Conservation (phyloP, 2,888 invertebrate species). For the Temnothorax rugatulus region DNA sequence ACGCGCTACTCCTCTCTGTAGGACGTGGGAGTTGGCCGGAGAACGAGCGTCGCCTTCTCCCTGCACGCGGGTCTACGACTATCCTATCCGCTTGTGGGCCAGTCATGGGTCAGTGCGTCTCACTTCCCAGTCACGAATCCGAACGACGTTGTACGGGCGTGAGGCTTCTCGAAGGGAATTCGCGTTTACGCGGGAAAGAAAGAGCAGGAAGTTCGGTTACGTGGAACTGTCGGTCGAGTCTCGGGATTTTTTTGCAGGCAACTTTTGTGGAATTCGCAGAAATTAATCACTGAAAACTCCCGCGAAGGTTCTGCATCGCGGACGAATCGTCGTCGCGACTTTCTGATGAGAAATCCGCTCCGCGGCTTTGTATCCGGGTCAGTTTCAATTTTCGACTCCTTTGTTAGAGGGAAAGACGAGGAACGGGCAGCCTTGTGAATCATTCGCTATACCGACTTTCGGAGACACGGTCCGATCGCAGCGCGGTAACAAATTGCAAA, state of each 20-base stretch:
- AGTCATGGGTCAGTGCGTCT: constrained; percentile 85
- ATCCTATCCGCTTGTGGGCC: constrained; percentile 69
- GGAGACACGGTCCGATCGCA: constrained; percentile 9
- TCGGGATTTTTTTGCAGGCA: neutral
- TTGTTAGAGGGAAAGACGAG: constrained; percentile 6
- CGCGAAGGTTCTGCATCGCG: neutral
- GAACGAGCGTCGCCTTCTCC: constrained; percentile 79
- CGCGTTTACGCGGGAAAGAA: constrained; percentile 65
- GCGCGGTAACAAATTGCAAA: neutral
- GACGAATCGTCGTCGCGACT: neutral
- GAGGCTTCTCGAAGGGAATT: constrained; percentile 68
- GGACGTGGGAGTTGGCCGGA: constrained; percentile 79
- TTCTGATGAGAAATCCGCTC: neutral
- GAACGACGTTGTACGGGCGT: constrained; percentile 76
- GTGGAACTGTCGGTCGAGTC: neutral
- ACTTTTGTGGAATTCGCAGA: neutral
- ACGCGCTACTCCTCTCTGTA: constrained; percentile 48
- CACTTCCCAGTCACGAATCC: constrained; percentile 84
- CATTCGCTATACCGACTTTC: constrained; percentile 15
- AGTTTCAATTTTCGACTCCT: constrained; percentile 40
- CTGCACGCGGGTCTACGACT: constrained; percentile 60
- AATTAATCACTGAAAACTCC: neutral
- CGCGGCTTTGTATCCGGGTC: neutral
- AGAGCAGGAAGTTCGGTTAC: constrained; percentile 64
- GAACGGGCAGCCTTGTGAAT: constrained; percentile 1